Base-by-base conservation (phyloP, 2,113 vertebrate species). In the Boleophthalmus pectinirostris region DNA sequence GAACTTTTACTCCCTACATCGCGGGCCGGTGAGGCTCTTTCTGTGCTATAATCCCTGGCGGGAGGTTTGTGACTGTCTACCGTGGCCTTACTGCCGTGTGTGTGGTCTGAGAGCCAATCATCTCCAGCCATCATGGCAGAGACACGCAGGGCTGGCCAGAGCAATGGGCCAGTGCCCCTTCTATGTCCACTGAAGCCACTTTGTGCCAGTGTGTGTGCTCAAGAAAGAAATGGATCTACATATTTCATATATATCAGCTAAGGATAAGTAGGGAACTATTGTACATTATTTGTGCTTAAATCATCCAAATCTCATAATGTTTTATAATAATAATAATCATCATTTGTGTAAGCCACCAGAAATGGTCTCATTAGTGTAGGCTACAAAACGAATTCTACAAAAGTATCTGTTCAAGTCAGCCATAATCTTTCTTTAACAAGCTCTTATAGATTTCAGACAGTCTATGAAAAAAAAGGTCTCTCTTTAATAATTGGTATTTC, bases 111-210 rank as follows among this genome's bases (percentile, higher is more conserved):
- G 87, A 90, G 91, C 88, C 88, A 90, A 90, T 91, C 90, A 92
- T 93, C 86, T 90, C 85, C 84, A 86, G 83, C 87, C 87, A 91
- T 93, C 88, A 92, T 91, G 77, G 88, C 87, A 86, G 73, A 90
- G 92, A 92, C 88, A 93, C 85, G 90, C 88, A 90, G 91, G 88
- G 77, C 85, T 93, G 85, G 83, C 85, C 85, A 90, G 82, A 83
- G 85, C 87, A 90, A 90, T 92, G 91, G 88, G 86, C 89, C 87
- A 56, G 72, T 81, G 75, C 85, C 45, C 70, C 65, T 79, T 84
- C 75, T 80, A 79, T 70, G 73, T 85, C 57, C 58, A 20, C 16
- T 71, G 33, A 78, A 61, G 70, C 23, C 75, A 69, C 66, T 84
- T 43, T 43, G 38, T 43, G 38, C 38, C 38, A 43, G 65, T 82